phyloP scores from a whole-genome alignment of 2,797 vertebrate genomes.

The Philypnodon macrostomus region DNA sequence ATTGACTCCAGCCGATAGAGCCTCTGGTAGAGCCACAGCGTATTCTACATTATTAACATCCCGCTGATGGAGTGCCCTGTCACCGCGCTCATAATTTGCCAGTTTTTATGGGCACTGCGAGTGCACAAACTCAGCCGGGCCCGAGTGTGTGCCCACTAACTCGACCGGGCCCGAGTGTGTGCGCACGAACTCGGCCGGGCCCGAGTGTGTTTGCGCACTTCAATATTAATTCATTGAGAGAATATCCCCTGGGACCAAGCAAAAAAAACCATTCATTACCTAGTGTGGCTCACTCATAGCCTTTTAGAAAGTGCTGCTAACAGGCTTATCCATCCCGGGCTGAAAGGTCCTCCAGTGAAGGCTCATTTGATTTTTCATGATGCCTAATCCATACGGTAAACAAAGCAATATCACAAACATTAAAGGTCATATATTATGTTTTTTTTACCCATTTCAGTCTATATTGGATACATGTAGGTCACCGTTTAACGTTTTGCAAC shows the following conservation, averaged over 20 bases:
- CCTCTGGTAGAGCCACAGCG: slow-evolving; percentile 60
- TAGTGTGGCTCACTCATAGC: slow-evolving; percentile 58
- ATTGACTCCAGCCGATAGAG: slow-evolving; percentile 54
- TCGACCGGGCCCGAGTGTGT: slow-evolving; percentile 41
- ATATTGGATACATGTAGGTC: too few relatives aligned
- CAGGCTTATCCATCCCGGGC: slow-evolving; percentile 63
- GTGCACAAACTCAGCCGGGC: slow-evolving; percentile 60
- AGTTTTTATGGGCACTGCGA: slow-evolving; percentile 76
- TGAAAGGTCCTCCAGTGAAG: slow-evolving; percentile 62
- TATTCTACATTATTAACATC: slow-evolving; percentile 71
- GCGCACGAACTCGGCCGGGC: slow-evolving; percentile 56
- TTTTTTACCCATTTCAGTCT: too few relatives aligned
- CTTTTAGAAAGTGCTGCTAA: slow-evolving; percentile 69
- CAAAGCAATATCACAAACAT: neutral
- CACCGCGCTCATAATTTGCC: slow-evolving; percentile 74
- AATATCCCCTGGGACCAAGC: slow-evolving; percentile 61
- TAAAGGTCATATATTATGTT: too few relatives aligned
- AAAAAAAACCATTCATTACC: slow-evolving; percentile 69
- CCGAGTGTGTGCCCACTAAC: slow-evolving; percentile 53
- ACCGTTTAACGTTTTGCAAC: too few relatives aligned
- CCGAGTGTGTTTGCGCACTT: slow-evolving; percentile 45
- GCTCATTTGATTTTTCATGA: slow-evolving; percentile 50
- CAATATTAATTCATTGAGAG: slow-evolving; percentile 75
- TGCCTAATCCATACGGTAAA: neutral
- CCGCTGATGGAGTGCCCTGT: slow-evolving; percentile 72